A percentile compares a stretch with the other conserved stretches of the same genome.
Conservation (phyloP, 2,888 invertebrate genomes). For the Lepidocyrtinus sp. region DNA sequence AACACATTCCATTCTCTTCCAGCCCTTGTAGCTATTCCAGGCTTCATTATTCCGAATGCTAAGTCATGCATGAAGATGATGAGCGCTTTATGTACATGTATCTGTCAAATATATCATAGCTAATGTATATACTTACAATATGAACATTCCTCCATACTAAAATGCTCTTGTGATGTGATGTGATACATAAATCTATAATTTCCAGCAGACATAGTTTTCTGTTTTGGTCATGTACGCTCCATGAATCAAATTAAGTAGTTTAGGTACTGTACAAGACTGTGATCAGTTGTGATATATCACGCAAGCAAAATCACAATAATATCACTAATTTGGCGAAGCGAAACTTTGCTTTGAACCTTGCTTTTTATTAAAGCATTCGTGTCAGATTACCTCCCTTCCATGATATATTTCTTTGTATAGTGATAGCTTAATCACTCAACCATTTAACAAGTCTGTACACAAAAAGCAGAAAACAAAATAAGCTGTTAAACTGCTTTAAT, state of each 20-base stretch:
- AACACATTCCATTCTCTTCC: slow-evolving; percentile 22
- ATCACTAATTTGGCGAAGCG: background rate
- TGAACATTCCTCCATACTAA: slow-evolving; percentile 2
- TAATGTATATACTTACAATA: background rate
- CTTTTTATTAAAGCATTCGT: background rate
- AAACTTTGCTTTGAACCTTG: background rate
- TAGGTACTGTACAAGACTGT: background rate
- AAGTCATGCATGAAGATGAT: slow-evolving; percentile 18
- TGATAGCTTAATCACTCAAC: slow-evolving; percentile 42
- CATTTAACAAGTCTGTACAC: slow-evolving; percentile 38
- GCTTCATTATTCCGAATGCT: slow-evolving; percentile 20
- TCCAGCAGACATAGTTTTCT: too few species aligned
- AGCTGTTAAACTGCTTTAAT: too few species aligned
- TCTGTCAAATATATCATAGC: background rate
- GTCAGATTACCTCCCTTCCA: background rate
- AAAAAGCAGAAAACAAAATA: slow-evolving; percentile 29
- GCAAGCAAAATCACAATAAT: background rate
- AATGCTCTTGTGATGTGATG: slow-evolving; percentile 4
- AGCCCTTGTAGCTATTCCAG: too few species aligned
- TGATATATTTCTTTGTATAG: background rate
- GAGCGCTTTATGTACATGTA: background rate
- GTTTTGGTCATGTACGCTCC: too few species aligned
- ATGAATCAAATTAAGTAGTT: too few species aligned
- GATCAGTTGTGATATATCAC: background rate
- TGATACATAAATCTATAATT: background rate